phyloP scores from a whole-genome alignment of 1,140 invertebrate species.

The Drosophila sucinea region DNA sequence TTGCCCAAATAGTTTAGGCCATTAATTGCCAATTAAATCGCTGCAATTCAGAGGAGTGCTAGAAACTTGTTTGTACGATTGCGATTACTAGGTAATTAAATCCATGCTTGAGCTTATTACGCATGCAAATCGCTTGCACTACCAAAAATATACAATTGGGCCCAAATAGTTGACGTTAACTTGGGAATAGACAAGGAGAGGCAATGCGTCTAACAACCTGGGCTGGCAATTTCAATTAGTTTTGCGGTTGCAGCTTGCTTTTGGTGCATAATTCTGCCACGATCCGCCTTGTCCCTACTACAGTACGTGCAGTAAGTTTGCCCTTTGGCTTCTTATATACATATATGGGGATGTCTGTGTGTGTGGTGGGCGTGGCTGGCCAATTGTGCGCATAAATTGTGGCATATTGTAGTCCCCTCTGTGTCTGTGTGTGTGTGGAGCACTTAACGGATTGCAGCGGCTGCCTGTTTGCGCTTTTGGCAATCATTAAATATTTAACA shows the following conservation, averaged over 20 bases:
- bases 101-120: background rate
- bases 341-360: background rate
- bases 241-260: slow-evolving; percentile 39
- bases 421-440: slow-evolving; percentile 23
- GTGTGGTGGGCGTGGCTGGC: slow-evolving; percentile 45
- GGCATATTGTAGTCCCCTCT: slow-evolving; percentile 52
- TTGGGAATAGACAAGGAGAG: slow-evolving; percentile 17
- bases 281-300: slow-evolving; percentile 20
- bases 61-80: too few species aligned
- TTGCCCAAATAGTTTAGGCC: too few species aligned
- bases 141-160: background rate
- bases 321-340: slow-evolving; percentile 11
- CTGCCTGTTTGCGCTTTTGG: slow-evolving; percentile 49
- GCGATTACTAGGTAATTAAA: too few species aligned
- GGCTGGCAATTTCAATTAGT: slow-evolving; percentile 60
- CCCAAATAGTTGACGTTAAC: background rate
- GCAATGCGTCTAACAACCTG: slow-evolving; percentile 19
- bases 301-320: slow-evolving; percentile 29
- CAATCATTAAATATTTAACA: slow-evolving; percentile 76
- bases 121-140: slow-evolving; percentile 6
- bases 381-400: slow-evolving; percentile 61
- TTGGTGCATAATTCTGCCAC: slow-evolving; percentile 11
- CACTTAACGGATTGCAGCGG: slow-evolving; percentile 65
- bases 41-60: too few species aligned
- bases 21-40: too few species aligned